Conservation (phyloP, 2,113 vertebrate species). For the Eudyptes chrysolophus region DNA sequence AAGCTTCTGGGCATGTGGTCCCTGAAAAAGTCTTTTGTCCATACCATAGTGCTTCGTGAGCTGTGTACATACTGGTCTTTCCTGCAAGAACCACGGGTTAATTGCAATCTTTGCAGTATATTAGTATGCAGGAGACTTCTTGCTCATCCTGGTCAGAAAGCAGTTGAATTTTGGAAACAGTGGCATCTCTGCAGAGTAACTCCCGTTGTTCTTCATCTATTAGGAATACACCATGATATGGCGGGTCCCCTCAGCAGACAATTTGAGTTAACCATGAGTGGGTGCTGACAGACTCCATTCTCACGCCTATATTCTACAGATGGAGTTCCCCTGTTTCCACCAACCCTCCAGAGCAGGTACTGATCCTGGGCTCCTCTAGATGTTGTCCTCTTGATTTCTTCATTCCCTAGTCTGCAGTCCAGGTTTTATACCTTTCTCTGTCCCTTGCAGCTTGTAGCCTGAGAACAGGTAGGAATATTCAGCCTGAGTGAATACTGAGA, state of each 20-base stretch:
- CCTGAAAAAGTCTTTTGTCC: not conserved
- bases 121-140: not conserved
- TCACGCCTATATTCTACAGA: conserved; percentile 9
- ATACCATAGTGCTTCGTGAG: rapidly evolving
- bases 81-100: not conserved
- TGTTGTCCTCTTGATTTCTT: conserved; percentile 13
- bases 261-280: conserved; percentile 23
- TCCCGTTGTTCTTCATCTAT: conserved; percentile 37
- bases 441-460: not conserved
- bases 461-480: not conserved
- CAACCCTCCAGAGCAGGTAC: conserved; percentile 44
- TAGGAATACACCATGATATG: conserved; percentile 27
- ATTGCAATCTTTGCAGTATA: not conserved
- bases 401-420: not conserved
- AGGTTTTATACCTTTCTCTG: not conserved
- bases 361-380: conserved; percentile 6
- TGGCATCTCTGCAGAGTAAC: conserved; percentile 50
- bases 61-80: not conserved
- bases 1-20: not conserved
- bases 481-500: not conserved
- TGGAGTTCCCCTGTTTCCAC: conserved; percentile 38
- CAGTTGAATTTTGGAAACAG: not conserved
- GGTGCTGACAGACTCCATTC: conserved; percentile 45
- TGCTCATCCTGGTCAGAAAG: not conserved
- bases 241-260: conserved; percentile 22